Evolutionary conservation across 2,888 invertebrate species (phyloP).

Genomic region (Metacarcinus magister): DNA sequence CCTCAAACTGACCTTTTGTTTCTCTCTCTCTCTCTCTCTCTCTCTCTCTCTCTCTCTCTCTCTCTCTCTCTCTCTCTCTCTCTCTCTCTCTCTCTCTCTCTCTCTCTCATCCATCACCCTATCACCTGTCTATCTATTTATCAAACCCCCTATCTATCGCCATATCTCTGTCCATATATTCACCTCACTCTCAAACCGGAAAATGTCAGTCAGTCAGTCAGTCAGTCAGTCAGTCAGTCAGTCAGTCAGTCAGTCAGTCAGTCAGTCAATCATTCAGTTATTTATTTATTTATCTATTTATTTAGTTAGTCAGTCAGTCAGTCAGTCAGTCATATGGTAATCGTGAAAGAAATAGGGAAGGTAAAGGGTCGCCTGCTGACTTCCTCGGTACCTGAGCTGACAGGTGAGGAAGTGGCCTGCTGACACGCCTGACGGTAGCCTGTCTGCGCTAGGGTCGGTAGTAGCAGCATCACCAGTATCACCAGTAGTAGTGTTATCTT

Average conservation of each 20-base stretch:
- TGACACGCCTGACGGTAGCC: neutral
- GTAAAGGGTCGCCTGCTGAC: neutral
- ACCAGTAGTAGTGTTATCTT: neutral
- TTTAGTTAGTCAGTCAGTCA: too few relatives aligned
- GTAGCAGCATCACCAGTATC: neutral
- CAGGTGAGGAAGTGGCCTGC: conserved; percentile 17
- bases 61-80: conserved; percentile 11
- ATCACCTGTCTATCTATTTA: neutral
- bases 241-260: neutral
- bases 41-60: neutral
- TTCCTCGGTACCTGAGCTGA: neutral
- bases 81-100: too few relatives aligned
- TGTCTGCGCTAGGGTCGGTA: neutral
- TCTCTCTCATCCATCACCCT: neutral
- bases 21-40: neutral
- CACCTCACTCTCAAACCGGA: neutral
- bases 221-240: neutral
- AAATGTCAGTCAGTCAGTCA: neutral
- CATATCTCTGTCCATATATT: neutral
- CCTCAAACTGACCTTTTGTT: neutral
- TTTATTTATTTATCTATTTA: too few relatives aligned
- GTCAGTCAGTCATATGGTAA: neutral
- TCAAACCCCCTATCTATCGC: neutral
- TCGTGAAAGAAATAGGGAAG: neutral
- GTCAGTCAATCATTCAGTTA: too few relatives aligned